Evolutionary conservation across 2,797 vertebrate genomes (phyloP), one percentile per base, ranked within the genome.

Genomic region (Melanotaenia pygmaea): DNA sequence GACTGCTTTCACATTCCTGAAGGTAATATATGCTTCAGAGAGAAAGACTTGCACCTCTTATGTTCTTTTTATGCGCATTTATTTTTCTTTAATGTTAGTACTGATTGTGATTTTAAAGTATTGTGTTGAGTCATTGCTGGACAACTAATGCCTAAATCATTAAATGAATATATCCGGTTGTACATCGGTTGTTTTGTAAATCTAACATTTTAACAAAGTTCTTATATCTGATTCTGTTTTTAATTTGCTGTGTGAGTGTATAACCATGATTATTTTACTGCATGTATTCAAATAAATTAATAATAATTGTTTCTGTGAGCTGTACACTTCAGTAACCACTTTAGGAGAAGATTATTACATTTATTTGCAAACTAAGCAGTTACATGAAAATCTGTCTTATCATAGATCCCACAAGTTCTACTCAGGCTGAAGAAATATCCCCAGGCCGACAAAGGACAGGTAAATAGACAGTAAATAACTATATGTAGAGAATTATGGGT

Each of bases 1-100:
- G 98, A 99, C 98, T 0, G 98, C 98, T 0, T 99, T 99, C 89
- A 99, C 97, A 4, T 99, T 99, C 88, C 96, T 99, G 51, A 99
- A 99, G 95, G 98, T 98, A 96, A 96, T 43, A 94, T 95, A 6
- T 5, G 0, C 59, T 43, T 72, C 4, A 28, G 0, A 62, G 34
- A 63, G 28, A 1, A 11, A 14, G 37, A 38, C 28, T 1, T 22
- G 5, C 18, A 5, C 20, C 4, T 30, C 13, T 56, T 12, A 1
- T 22, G 9, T n/a, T 24, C 20, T 37, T 34, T 63, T 61, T 5
- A 6, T 62, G 14, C 57, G 1, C 18, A 3, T 32, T 37, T 40
- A 12, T 22, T n/a, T 63, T 14, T 40, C n/a, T 34, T 43, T 53
- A n/a, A 11, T 5, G 7, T 2, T 8, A 28, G 9, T n/a, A 6